Base-by-base conservation (phyloP, 2,113 vertebrate genomes). In the Megalops atlanticus region DNA sequence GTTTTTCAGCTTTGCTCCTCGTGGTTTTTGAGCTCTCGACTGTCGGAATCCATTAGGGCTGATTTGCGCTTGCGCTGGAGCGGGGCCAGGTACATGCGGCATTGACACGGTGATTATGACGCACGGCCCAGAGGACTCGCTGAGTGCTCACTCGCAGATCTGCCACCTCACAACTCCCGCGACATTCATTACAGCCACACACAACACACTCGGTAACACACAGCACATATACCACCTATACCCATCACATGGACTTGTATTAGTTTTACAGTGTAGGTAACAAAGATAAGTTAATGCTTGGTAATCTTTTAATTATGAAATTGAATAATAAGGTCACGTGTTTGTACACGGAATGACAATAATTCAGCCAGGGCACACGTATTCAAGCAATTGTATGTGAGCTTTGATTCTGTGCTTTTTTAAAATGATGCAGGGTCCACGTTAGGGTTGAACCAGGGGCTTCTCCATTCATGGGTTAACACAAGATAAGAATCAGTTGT, bases 41-140 rank as follows among this genome's bases (percentile, higher is more conserved):
- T 92, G 92, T 91, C 89, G 76, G 83, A 86, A 88, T 91, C 86
- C 77, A 91, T 92, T 86, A 90, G 90, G 86, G 86, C 83, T 92
- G 91, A 93, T 92, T 89, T 87, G 87, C 85, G 82, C 81, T 83
- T 82, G n/a, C 35, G 78, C 82, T 80, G 38, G 18, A 78, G 80
- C 76, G 74, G 75, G 72, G 73, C 85, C 85, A 87, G 82, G 77
- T 86, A 88, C 88, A 88, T 74, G 24, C 82, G 41, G 40, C 82
- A 85, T 82, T 38, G 64, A 82, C 82, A 73, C 47, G 31, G 7
- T 85, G 80, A 84, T 90, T 84, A 88, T 82, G 76, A 77, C 52
- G 38, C 68, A 74, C 75, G 43, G 36, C 33, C 33, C 76, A 31
- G 69, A 84, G 88, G 85, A 88, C 84, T 76, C 73, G 16, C 72